Base-by-base conservation (phyloP, 2,113 vertebrate genomes). In the Chelonoidis abingdonii region DNA sequence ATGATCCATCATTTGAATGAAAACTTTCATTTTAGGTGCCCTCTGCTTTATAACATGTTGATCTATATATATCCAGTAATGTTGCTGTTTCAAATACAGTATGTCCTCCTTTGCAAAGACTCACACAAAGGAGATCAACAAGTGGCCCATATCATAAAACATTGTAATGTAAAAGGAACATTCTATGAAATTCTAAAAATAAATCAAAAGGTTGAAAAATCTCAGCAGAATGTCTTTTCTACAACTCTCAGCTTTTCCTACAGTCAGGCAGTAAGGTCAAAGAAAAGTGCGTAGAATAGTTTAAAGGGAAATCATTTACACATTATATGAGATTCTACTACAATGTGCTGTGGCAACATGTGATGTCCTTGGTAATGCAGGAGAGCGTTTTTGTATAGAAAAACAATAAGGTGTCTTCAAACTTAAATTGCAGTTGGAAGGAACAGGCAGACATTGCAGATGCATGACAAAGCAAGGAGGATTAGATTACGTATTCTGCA, bases 1-100 rank as follows among this genome's bases (percentile, higher is more conserved):
- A 14, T 4, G 17, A 88, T 88, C 59, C 21, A 56, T 69, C 13
- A 52, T 72, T 86, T 56, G 25, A 81, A 94, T 50, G 52, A 87
- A 93, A 95, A 89, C 78, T 91, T 91, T 84, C 85, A 62, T 35
- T 94, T 78, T 31, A 83, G 54, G 65, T 90, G 89, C 87, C 41
- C 49, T 82, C 4, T 52, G 59, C 81, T 94, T 95, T 93, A 27
- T 79, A 49, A n/a, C 38, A 25, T 75, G 25, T 54, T 56, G 35
- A 35, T 65, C 4, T 21, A 5, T 86, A 5, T 86, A 65, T 82
- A 69, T 57, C 59, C 38, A 41, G 8, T 35, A 19, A 84, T 62
- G 25, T 8, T 16, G 16, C 12, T 93, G 17, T 93, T 96, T 93
- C 89, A 80, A 59, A 83, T 88, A 52, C 6, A 54, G 1, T 59